These are phyloP conservation scores for Tonatia bakeri DNA, from an alignment of 2,113 vertebrate genomes.

Conservation along the genomic window DNA sequence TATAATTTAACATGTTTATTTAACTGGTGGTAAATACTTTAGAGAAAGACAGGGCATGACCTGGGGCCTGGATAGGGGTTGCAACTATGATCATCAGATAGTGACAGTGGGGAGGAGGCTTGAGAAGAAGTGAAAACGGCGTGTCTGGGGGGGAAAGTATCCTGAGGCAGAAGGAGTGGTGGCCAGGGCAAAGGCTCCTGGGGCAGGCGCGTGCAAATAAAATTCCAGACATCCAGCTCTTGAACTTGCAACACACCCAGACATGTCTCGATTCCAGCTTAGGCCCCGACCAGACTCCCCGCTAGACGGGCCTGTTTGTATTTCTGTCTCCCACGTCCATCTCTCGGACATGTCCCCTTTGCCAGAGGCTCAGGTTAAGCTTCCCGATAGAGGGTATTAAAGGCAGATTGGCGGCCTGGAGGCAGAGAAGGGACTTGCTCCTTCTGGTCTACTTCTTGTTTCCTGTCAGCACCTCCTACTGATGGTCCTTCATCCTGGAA, in stretches of 20 bases:
- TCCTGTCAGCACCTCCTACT: neutral
- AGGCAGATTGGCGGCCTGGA: neutral
- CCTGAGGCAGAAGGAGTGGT: neutral
- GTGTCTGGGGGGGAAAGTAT: neutral
- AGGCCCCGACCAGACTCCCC: neutral
- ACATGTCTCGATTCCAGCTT: fast-evolving
- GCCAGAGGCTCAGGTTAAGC: neutral
- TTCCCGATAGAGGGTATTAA: fast-evolving
- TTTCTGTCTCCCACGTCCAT: neutral
- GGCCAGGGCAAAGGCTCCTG: neutral
- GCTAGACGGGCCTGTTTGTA: neutral
- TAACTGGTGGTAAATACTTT: neutral
- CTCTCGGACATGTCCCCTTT: neutral
- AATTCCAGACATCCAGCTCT: neutral
- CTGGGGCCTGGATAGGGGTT: neutral
- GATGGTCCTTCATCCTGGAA: neutral
- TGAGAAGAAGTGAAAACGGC: neutral
- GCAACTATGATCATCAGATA: neutral
- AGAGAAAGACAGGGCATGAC: neutral
- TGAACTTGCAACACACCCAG: neutral
- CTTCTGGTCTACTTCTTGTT: neutral
- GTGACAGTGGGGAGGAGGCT: neutral
- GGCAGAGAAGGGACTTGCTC: neutral
- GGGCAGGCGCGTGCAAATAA: neutral
- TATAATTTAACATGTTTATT: neutral